Conservation (phyloP, 1,140 invertebrate species). For the Diabrotica undecimpunctata region DNA sequence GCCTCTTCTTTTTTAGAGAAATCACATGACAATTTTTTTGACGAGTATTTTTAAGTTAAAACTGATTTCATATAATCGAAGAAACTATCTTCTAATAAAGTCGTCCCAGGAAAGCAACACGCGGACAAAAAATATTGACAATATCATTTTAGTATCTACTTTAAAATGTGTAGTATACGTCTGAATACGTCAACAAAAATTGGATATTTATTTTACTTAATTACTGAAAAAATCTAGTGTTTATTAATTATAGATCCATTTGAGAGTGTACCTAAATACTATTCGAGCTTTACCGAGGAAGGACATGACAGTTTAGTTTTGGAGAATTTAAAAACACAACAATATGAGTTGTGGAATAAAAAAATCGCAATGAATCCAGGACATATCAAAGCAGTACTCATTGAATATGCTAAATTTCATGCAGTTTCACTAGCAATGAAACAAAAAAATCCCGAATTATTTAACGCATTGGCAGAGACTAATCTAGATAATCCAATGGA, state of each 20-base stretch:
- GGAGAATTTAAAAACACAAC: slow-evolving; percentile 13
- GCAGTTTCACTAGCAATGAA: slow-evolving; percentile 53
- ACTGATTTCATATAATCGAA: too few relatives aligned
- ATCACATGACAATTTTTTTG: too few relatives aligned
- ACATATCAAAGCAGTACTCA: slow-evolving; percentile 49
- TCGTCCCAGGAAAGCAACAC: too few relatives aligned
- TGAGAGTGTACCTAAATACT: slow-evolving; percentile 39
- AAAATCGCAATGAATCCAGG: slow-evolving; percentile 47
- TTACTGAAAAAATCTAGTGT: too few relatives aligned
- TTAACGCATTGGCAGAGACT: slow-evolving; percentile 31
- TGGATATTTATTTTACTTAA: too few relatives aligned
- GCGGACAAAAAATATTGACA: too few relatives aligned
- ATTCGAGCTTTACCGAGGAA: slow-evolving; percentile 42
- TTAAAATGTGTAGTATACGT: too few relatives aligned
- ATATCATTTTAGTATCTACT: too few relatives aligned
- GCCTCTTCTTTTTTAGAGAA: too few relatives aligned
- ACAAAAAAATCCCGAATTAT: slow-evolving; percentile 43
- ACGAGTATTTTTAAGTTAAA: too few relatives aligned
- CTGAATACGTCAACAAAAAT: too few relatives aligned
- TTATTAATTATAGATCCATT: slow-evolving; percentile 25
- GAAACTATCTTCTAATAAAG: too few relatives aligned
- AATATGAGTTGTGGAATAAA: slow-evolving; percentile 47
- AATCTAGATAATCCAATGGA: background rate
- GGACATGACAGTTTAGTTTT: slow-evolving; percentile 43
- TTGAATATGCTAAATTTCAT: slow-evolving; percentile 54